Percentiles rank a stretch among this genome's conserved stretches.
Conservation (phyloP, 2,113 vertebrate genomes). For the Melanerpes formicivorus region DNA sequence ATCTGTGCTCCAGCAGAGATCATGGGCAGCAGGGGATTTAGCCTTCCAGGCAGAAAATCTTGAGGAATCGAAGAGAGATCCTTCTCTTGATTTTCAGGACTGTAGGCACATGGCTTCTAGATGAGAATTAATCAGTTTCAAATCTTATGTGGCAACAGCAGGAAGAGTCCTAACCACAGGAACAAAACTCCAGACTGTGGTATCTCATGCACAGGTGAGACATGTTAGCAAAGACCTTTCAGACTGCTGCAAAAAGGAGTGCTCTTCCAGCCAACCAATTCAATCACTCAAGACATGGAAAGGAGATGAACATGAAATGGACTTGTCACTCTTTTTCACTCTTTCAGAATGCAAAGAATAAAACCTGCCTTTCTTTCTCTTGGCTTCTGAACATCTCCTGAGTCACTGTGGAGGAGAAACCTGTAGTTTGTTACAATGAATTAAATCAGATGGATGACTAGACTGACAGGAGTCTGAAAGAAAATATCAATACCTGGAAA, state of each 20-base stretch:
- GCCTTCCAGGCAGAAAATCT: neutral
- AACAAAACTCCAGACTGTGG: neutral
- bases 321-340: neutral
- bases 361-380: neutral
- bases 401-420: neutral
- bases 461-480: neutral
- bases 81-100: neutral
- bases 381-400: neutral
- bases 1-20: neutral
- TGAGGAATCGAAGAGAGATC: neutral
- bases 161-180: neutral
- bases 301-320: neutral
- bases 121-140: neutral
- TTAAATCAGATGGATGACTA: neutral
- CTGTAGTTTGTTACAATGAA: neutral
- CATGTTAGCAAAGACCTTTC: neutral
- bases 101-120: neutral
- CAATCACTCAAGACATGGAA: neutral
- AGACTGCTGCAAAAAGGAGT: neutral
- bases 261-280: neutral
- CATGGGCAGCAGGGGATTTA: neutral
- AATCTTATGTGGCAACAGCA: neutral
- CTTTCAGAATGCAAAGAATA: neutral
- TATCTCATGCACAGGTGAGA: neutral
- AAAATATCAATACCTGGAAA: conserved; percentile 25